These are phyloP conservation scores for Columba janthina DNA, from an alignment of 2,113 vertebrate genomes.

Conservation along the genomic window DNA sequence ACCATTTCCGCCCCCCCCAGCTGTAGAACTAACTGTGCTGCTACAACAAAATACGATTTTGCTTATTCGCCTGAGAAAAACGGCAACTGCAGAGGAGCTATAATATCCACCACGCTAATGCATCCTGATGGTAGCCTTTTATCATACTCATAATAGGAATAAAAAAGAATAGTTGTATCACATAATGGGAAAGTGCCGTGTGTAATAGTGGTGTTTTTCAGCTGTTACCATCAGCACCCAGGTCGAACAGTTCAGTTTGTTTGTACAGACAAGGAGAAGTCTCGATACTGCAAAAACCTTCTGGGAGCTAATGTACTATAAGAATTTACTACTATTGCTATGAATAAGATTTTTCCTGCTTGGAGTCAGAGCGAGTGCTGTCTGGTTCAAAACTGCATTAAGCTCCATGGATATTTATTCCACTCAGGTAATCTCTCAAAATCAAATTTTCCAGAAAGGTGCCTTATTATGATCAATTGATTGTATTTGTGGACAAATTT, in stretches of 20 bases:
- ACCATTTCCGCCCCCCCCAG: not conserved
- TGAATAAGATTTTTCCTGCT: not conserved
- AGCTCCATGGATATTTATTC: not conserved
- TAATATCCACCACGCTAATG: not conserved
- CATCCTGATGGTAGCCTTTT: not conserved
- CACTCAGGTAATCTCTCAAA: not conserved
- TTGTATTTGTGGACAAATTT: not conserved
- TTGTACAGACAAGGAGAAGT: not conserved
- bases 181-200: not conserved
- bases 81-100: not conserved
- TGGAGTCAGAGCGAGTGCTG: not conserved
- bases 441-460: not conserved
- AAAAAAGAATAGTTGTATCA: not conserved
- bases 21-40: not conserved
- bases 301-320: not conserved
- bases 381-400: not conserved
- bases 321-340: not conserved
- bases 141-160: not conserved
- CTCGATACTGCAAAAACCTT: not conserved
- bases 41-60: not conserved
- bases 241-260: not conserved
- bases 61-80: not conserved
- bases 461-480: not conserved
- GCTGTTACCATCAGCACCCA: not conserved
- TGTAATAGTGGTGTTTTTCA: not conserved